Evolutionary conservation across 2,888 invertebrate species (phyloP).

Genomic region (Aradus depressus): DNA sequence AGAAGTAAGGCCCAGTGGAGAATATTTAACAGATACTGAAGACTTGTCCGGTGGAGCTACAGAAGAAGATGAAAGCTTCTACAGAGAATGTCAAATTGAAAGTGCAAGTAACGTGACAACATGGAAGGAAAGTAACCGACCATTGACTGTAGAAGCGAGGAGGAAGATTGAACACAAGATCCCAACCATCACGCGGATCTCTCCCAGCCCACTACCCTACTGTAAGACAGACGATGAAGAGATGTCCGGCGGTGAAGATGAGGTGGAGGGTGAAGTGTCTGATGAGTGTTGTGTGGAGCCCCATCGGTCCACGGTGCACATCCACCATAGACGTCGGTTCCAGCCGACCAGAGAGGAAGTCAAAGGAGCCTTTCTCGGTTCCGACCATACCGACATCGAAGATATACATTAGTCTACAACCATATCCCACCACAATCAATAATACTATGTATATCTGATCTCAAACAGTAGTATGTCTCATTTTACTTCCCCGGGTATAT

Average conservation of each 20-base stretch:
- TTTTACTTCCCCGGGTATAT: too few relatives aligned
- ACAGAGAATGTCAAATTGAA: conserved; percentile 14
- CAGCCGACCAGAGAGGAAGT: conserved; percentile 42
- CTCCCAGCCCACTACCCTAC: conserved; percentile 17
- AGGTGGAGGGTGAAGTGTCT: conserved; percentile 36
- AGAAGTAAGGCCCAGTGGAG: conserved; percentile 31
- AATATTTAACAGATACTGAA: conserved; percentile 37
- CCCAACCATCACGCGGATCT: conserved; percentile 26
- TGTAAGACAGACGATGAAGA: conserved; percentile 29
- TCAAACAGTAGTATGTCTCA: too few relatives aligned
- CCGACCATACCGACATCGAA: conserved; percentile 45
- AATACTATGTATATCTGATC: too few relatives aligned
- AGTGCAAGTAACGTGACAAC: conserved; percentile 30
- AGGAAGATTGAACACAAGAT: conserved; percentile 13
- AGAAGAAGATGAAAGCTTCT: conserved; percentile 29
- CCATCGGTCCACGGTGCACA: conserved; percentile 39
- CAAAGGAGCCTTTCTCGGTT: conserved; percentile 39
- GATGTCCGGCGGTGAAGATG: conserved; percentile 35
- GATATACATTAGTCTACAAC: too few relatives aligned
- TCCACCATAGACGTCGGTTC: conserved; percentile 39
- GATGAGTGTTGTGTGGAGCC: conserved; percentile 29
- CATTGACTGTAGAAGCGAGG: conserved; percentile 18
- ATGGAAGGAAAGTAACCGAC: conserved; percentile 33
- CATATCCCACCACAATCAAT: too few relatives aligned
- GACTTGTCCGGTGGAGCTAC: conserved; percentile 38